Evolutionary conservation across 2,888 invertebrate genomes (phyloP).

Genomic region (Cephonodes hylas): DNA sequence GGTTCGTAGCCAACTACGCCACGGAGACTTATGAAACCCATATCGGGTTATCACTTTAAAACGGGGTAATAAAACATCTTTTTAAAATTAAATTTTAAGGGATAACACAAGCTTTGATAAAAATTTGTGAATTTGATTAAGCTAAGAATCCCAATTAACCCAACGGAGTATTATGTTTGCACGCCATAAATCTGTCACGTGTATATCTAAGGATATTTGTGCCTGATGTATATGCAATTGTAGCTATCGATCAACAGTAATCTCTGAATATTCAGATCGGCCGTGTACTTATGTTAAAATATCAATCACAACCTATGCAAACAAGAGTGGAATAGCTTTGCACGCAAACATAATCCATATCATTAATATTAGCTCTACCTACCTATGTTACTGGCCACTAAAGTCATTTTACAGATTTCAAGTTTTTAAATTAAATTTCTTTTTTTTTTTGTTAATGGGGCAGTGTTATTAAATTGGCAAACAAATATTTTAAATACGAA

Average conservation of each 20-base stretch:
- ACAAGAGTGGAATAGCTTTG: slow-evolving; percentile 20
- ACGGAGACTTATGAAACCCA: too few species aligned
- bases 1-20: too few species aligned
- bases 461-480: too few species aligned
- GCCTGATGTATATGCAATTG: neutral
- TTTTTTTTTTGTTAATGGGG: too few species aligned
- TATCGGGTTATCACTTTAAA: too few species aligned
- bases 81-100: too few species aligned
- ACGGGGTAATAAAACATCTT: too few species aligned
- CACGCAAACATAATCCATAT: slow-evolving; percentile 15
- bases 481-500: too few species aligned
- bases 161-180: neutral
- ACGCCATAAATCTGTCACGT: slow-evolving; percentile 7
- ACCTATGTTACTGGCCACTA: neutral
- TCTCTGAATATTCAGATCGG: slow-evolving; percentile 25
- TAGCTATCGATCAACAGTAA: slow-evolving; percentile 20
- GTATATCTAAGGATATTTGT: slow-evolving; percentile 9
- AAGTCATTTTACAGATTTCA: neutral
- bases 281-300: slow-evolving; percentile 27
- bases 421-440: neutral
- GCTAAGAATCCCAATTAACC: neutral
- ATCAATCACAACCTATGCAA: slow-evolving; percentile 23
- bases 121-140: too few species aligned
- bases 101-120: too few species aligned
- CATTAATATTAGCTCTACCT: neutral